Evolutionary conservation across 1,140 invertebrate genomes (phyloP).

Genomic region (Zaprionus ornatus): DNA sequence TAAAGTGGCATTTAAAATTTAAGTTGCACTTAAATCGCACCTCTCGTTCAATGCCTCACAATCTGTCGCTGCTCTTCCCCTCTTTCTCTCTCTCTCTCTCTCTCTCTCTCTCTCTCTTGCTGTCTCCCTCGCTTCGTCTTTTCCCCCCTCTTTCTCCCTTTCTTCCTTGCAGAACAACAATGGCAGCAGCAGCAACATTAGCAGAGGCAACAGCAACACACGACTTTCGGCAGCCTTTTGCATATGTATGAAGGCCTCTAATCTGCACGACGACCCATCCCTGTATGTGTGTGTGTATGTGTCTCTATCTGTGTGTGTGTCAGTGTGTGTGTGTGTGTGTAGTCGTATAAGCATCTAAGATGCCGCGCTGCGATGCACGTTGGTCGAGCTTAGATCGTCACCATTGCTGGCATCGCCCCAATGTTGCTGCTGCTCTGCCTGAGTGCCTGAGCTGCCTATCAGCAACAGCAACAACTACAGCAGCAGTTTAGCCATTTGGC

Average conservation of each 20-base stretch:
- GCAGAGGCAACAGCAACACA: conserved; percentile 53
- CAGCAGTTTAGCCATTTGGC: conserved; percentile 47
- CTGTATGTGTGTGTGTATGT: conserved; percentile 35
- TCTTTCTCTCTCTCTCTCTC: neutral
- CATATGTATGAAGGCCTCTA: conserved; percentile 75
- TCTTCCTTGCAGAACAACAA: conserved; percentile 49
- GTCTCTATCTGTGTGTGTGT: conserved; percentile 44
- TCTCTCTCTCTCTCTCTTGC: conserved; percentile 2
- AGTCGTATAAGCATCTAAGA: conserved; percentile 71
- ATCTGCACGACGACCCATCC: conserved; percentile 59
- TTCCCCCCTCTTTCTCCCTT: conserved; percentile 25
- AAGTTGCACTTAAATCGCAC: conserved; percentile 65
- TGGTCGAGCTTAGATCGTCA: conserved; percentile 70
- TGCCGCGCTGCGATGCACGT: conserved; percentile 67
- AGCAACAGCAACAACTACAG: conserved; percentile 28
- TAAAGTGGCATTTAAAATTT: conserved; percentile 81
- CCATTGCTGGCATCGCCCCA: conserved; percentile 54
- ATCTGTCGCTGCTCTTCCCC: conserved; percentile 9
- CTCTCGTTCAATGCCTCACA: conserved; percentile 40
- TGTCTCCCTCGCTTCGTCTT: conserved; percentile 1
- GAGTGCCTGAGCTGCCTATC: conserved; percentile 10
- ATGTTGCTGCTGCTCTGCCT: conserved; percentile 47
- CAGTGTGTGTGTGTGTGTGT: conserved; percentile 34
- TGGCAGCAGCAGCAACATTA: conserved; percentile 43
- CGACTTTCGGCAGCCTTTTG: conserved; percentile 64